phyloP scores from a whole-genome alignment of 2,888 invertebrate genomes.

The Tenthredo scrophulariae region DNA sequence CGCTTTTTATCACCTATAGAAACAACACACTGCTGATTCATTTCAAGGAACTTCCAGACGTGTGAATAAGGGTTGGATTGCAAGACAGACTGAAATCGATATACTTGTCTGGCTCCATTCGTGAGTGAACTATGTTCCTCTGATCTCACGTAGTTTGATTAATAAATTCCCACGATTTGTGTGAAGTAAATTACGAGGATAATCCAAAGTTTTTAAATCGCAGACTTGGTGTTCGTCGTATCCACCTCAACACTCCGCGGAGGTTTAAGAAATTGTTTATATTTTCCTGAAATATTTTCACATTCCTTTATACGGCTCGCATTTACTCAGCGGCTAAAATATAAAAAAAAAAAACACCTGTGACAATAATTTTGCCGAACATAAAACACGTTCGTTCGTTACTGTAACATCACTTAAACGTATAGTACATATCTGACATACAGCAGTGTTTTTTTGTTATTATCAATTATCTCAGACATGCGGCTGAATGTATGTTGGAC shows the following conservation, averaged over 20 bases:
- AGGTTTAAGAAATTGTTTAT: background rate
- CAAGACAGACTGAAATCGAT: constrained; percentile 29
- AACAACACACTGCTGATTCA: background rate
- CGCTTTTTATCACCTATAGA: background rate
- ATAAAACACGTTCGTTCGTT: background rate
- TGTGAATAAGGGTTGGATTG: background rate
- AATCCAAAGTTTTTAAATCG: background rate
- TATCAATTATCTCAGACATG: background rate
- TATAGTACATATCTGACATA: background rate
- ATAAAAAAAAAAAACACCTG: background rate
- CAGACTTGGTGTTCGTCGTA: background rate
- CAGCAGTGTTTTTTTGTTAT: background rate
- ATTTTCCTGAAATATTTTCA: background rate
- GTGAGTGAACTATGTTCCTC: background rate
- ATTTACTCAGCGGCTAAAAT: background rate
- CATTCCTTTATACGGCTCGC: background rate
- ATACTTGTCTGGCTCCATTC: background rate
- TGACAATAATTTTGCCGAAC: background rate
- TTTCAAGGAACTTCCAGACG: background rate
- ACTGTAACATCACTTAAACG: background rate
- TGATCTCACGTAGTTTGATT: background rate
- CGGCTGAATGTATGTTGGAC: background rate
- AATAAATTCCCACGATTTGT: background rate
- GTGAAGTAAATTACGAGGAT: background rate
- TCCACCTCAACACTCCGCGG: background rate